Conservation (phyloP, 53 echinoderm and acorn worm species). For the Holothuria leucospilota region DNA sequence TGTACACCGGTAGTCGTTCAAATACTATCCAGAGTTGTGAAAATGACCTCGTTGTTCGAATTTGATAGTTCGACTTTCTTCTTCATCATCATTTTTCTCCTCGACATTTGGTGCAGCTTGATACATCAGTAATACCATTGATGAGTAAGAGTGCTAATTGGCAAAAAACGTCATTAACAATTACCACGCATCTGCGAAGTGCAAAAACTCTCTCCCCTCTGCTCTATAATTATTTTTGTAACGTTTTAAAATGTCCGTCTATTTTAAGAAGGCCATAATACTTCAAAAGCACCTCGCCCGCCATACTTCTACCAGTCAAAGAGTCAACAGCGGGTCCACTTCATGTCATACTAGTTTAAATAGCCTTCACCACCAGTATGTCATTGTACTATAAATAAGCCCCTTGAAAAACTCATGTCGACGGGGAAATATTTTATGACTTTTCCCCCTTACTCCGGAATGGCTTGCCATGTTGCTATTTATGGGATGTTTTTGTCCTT, state of each 20-base stretch:
- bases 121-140: not conserved
- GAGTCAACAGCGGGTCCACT: no score
- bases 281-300: no score
- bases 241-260: no score
- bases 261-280: no score
- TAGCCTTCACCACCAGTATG: not conserved
- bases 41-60: not conserved
- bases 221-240: no score
- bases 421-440: no score
- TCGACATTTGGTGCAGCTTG: not conserved
- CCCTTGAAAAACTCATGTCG: not conserved
- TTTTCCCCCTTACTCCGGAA: no score
- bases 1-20: no score
- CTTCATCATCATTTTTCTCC: no score
- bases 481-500: no score
- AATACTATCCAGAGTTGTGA: not conserved
- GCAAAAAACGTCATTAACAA: conserved; percentile 2
- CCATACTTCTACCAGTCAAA: no score
- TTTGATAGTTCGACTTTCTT: not conserved
- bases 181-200: not conserved
- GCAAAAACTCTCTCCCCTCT: not conserved
- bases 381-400: conserved; percentile 20
- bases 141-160: not conserved
- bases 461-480: no score
- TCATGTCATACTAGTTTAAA: not conserved